phyloP scores from a whole-genome alignment of 1,140 invertebrate genomes.

The Drosophila athabasca region DNA sequence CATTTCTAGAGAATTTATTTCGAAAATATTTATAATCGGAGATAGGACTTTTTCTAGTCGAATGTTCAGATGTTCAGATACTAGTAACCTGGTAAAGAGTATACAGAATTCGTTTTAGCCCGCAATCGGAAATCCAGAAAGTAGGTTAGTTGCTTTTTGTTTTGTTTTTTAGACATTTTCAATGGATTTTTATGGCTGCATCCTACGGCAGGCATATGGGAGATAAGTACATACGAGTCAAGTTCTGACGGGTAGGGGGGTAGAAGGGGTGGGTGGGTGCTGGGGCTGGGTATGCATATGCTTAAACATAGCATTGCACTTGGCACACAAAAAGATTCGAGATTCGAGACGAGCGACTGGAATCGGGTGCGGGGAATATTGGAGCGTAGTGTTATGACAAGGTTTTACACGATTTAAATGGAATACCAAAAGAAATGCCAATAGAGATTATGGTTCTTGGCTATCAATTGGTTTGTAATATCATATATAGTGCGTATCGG shows the following conservation, averaged over 20 bases:
- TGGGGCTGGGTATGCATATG: conserved; percentile 28
- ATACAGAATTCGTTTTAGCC: conserved; percentile 12
- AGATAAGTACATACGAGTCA: conserved; percentile 9
- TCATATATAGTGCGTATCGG: no score
- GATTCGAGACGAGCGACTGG: conserved; percentile 43
- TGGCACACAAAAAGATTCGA: conserved; percentile 48
- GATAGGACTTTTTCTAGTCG: no score
- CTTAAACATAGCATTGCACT: conserved; percentile 70
- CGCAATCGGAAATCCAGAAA: conserved; percentile 43
- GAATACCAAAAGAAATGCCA: conserved; percentile 11
- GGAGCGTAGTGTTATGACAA: conserved; percentile 37
- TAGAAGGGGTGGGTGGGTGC: not conserved
- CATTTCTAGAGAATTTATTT: no score
- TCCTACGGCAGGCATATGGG: conserved; percentile 36
- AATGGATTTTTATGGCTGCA: conserved; percentile 67
- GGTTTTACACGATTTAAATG: conserved; percentile 27
- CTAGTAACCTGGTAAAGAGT: conserved; percentile 5
- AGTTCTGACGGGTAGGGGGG: not conserved
- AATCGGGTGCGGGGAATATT: conserved; percentile 19
- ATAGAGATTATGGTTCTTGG: not conserved
- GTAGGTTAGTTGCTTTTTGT: conserved; percentile 65
- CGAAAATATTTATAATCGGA: no score
- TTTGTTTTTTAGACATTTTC: conserved; percentile 60
- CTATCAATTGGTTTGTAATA: not conserved
- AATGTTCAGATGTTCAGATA: no score